Percentiles rank a stretch among this genome's conserved stretches.
phyloP scores from a whole-genome alignment of 1,140 invertebrate genomes.

The Drosophila obscura region DNA sequence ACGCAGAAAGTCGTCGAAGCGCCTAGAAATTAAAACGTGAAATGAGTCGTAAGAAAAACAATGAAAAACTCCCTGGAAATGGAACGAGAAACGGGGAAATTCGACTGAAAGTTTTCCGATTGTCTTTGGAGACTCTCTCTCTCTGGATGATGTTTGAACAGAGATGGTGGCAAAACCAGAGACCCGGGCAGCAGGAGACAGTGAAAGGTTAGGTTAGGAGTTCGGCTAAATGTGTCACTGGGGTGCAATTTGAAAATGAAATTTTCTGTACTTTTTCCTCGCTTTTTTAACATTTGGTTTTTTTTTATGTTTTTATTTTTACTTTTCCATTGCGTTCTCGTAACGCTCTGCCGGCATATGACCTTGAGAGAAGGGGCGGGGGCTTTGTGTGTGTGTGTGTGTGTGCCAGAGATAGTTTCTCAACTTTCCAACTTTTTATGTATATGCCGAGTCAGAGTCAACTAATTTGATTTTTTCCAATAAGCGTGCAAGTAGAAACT shows the following conservation, averaged over 20 bases:
- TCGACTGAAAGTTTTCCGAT: conserved; percentile 71
- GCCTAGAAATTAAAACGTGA: conserved; percentile 80
- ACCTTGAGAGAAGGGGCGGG: conserved; percentile 27
- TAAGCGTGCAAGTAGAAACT: conserved; percentile 1
- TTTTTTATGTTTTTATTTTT: conserved; percentile 30
- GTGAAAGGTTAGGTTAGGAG: conserved; percentile 50
- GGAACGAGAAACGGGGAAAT: conserved; percentile 49
- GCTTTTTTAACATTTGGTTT: conserved; percentile 23
- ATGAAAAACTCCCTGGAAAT: conserved; percentile 69
- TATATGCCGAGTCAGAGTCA: conserved; percentile 18
- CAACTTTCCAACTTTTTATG: conserved; percentile 38
- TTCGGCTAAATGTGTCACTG: conserved; percentile 75
- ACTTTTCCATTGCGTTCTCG: conserved; percentile 26
- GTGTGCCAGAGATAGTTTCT: conserved; percentile 33
- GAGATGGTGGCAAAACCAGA: neutral
- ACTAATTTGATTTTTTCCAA: conserved; percentile 55
- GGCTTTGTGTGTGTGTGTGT: neutral
- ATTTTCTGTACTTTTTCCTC: conserved; percentile 53
- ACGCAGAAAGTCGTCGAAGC: conserved; percentile 73
- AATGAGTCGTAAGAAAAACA: conserved; percentile 82
- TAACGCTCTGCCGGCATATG: conserved; percentile 38
- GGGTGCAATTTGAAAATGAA: conserved; percentile 82
- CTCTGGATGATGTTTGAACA: neutral
- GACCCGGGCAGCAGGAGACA: neutral
- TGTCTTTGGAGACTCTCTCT: conserved; percentile 59